These are phyloP conservation scores for Bellardia bayeri DNA, from an alignment of 2,888 invertebrate genomes.

Conservation along the genomic window DNA sequence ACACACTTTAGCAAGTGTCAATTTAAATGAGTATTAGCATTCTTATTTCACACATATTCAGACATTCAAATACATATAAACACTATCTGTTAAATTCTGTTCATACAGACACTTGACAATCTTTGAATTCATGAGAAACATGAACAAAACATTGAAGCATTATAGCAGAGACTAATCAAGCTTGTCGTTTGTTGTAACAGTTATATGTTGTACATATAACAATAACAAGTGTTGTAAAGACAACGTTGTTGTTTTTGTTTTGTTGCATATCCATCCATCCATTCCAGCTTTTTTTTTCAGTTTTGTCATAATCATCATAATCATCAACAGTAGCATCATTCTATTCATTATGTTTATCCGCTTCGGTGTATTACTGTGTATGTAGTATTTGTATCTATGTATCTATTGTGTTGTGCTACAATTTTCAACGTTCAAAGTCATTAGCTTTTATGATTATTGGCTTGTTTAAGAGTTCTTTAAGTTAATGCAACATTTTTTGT, in stretches of 20 bases:
- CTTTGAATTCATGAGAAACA: slow-evolving; percentile 42
- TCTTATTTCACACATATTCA: slow-evolving; percentile 60
- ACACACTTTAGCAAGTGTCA: slow-evolving; percentile 68
- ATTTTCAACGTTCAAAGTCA: slow-evolving; percentile 77
- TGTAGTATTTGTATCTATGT: slow-evolving; percentile 21
- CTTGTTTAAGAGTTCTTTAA: slow-evolving; percentile 78
- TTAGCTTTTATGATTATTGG: slow-evolving; percentile 83
- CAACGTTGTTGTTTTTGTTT: slow-evolving; percentile 21
- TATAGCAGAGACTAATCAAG: slow-evolving; percentile 69
- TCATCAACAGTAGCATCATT: slow-evolving; percentile 53
- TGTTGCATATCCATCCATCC: not conserved
- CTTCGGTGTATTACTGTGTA: slow-evolving; percentile 13
- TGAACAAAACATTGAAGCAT: slow-evolving; percentile 12
- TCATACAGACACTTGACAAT: slow-evolving; percentile 31
- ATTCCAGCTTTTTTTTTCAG: not conserved
- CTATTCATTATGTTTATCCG: slow-evolving; percentile 64
- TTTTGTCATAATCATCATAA: slow-evolving; percentile 48
- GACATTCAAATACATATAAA: slow-evolving; percentile 57
- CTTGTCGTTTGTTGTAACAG: slow-evolving; percentile 60
- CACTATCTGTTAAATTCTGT: slow-evolving; percentile 14
- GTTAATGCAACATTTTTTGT: slow-evolving; percentile 62
- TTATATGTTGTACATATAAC: slow-evolving; percentile 67
- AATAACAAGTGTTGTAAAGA: slow-evolving; percentile 64
- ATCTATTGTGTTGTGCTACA: slow-evolving; percentile 50
- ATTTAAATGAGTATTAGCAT: slow-evolving; percentile 69